A percentile compares a stretch with the other conserved stretches of the same genome.
These are phyloP conservation scores for Meghimatium bilineatum DNA, from an alignment of 2,888 invertebrate genomes.

Conservation along the genomic window DNA sequence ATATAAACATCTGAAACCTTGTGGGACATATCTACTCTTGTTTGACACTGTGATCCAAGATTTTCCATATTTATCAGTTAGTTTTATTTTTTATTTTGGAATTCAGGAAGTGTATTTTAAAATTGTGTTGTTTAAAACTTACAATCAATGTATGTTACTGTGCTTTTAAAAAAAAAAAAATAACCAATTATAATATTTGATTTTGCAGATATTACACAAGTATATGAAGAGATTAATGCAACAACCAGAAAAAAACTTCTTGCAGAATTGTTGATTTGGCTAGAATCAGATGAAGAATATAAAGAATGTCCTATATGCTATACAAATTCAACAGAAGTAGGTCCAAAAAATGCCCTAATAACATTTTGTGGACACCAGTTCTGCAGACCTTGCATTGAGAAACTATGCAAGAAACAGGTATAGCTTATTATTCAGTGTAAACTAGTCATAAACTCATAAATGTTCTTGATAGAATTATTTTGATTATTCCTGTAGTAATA, in stretches of 20 bases:
- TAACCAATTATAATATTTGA: neutral
- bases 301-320: slow-evolving; percentile 26
- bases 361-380: slow-evolving; percentile 66
- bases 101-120: too few relatives aligned
- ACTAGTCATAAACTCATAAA: neutral
- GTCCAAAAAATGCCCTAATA: slow-evolving; percentile 58
- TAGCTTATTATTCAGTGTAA: neutral
- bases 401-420: neutral
- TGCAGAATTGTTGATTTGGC: slow-evolving; percentile 16
- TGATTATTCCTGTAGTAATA: too few relatives aligned
- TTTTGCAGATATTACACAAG: slow-evolving; percentile 15
- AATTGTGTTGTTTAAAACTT: too few relatives aligned
- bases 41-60: too few relatives aligned
- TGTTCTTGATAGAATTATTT: too few relatives aligned
- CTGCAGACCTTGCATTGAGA: slow-evolving; percentile 61
- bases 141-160: too few relatives aligned
- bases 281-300: neutral
- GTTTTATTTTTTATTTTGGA: too few relatives aligned
- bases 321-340: neutral
- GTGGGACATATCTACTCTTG: too few relatives aligned
- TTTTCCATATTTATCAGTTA: too few relatives aligned
- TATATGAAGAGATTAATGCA: neutral
- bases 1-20: too few relatives aligned
- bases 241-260: neutral
- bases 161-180: too few relatives aligned